phyloP scores from a whole-genome alignment of 2,888 invertebrate species.

The Netelia fuscicornis region DNA sequence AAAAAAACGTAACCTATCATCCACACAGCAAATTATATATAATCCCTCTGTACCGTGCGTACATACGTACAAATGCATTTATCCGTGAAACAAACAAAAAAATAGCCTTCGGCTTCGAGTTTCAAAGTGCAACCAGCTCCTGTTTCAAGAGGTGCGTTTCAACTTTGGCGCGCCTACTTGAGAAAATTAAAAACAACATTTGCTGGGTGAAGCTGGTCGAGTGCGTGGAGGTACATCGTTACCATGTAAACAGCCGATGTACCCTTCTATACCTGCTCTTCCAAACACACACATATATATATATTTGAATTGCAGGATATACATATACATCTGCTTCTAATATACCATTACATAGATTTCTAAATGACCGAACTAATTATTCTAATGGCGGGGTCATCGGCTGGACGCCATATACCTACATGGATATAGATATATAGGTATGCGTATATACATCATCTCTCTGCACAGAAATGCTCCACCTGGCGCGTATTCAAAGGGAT shows the following conservation, averaged over 20 bases:
- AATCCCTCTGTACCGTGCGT: too few relatives aligned
- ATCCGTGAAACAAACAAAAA: neutral
- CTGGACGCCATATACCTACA: neutral
- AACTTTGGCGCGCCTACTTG: constrained; percentile 61
- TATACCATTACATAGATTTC: constrained; percentile 38
- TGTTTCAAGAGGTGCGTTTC: constrained; percentile 66
- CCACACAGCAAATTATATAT: too few relatives aligned
- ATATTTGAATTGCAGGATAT: neutral
- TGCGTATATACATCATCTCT: constrained; percentile 42
- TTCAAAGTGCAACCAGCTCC: constrained; percentile 2
- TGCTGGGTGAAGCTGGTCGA: constrained; percentile 24
- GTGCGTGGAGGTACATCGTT: constrained; percentile 43
- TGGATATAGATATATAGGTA: neutral
- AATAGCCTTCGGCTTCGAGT: neutral
- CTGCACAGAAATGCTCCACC: constrained; percentile 35
- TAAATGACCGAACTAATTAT: constrained; percentile 76
- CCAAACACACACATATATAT: neutral
- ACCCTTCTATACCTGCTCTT: neutral
- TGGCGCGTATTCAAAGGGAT: constrained; percentile 55
- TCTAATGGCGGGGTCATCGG: constrained; percentile 78
- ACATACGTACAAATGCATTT: too few relatives aligned
- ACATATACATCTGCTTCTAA: constrained; percentile 37
- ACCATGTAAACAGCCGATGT: constrained; percentile 22
- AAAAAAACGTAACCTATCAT: too few relatives aligned
- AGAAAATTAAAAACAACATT: constrained; percentile 71